A percentile compares a stretch with the other conserved stretches of the same genome.
Conservation (phyloP, 2,888 invertebrate genomes). For the Glyphotaelius pellucidus region DNA sequence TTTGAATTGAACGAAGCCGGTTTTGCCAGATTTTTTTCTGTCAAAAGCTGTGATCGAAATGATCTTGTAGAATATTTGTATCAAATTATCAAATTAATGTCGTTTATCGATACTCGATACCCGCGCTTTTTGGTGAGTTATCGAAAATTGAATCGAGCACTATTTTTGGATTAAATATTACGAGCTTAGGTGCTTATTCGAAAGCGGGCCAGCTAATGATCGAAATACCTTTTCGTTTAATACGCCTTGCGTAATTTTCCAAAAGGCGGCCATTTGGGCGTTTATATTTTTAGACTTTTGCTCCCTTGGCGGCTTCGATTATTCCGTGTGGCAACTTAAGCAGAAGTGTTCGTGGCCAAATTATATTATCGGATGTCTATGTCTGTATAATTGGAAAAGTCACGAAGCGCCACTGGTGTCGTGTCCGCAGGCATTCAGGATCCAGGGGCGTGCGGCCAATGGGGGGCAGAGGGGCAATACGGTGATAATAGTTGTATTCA, state of each 20-base stretch:
- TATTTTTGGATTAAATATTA: not conserved
- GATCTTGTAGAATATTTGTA: not conserved
- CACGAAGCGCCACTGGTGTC: constrained; percentile 54
- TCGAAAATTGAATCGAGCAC: not conserved
- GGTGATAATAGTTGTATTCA: constrained; percentile 48
- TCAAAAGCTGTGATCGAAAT: not conserved
- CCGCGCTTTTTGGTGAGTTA: not conserved
- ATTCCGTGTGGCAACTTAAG: constrained; percentile 33
- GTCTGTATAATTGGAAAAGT: constrained; percentile 62
- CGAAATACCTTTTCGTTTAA: not conserved
- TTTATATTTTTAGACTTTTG: constrained; percentile 22
- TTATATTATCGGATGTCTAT: constrained; percentile 63
- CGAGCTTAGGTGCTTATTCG: not conserved
- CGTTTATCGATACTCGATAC: not conserved
- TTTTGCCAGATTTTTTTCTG: not conserved
- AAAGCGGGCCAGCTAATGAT: not conserved
- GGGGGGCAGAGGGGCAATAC: not conserved
- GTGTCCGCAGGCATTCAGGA: constrained; percentile 32
- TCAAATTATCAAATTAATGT: not conserved
- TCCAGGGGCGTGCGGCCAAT: not conserved
- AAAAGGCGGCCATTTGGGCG: not conserved
- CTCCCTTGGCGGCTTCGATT: constrained; percentile 25
- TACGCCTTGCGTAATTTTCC: not conserved
- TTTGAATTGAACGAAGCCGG: not conserved
- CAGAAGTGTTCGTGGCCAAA: constrained; percentile 61